Percentiles rank a stretch among this genome's conserved stretches.
These are phyloP conservation scores for Amphimallon solstitiale DNA, from an alignment of 2,888 invertebrate species.

Conservation along the genomic window DNA sequence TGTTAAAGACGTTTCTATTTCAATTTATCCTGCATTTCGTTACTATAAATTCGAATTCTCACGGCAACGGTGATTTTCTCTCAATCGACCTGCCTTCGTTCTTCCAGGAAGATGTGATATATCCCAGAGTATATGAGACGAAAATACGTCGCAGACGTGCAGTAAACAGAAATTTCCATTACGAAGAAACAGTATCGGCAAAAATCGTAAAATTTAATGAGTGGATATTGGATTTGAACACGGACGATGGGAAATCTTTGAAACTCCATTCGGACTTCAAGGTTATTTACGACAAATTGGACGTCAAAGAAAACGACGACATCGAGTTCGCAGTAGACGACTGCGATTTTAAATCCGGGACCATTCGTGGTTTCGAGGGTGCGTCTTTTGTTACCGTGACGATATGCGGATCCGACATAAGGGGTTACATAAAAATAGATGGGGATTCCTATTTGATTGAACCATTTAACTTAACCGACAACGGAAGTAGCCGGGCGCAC, in stretches of 20 bases:
- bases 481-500: constrained; percentile 1
- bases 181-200: constrained; percentile 47
- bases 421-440: constrained; percentile 54
- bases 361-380: constrained; percentile 50
- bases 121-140: constrained; percentile 49
- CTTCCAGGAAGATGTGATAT: constrained; percentile 42
- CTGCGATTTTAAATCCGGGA: constrained; percentile 55
- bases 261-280: constrained; percentile 48
- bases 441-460: constrained; percentile 54
- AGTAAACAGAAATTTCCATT: constrained; percentile 48
- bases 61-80: no score
- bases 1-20: background rate
- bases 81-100: background rate
- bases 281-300: constrained; percentile 46
- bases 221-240: constrained; percentile 53
- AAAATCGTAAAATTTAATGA: constrained; percentile 54
- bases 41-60: background rate
- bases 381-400: constrained; percentile 54
- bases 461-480: constrained; percentile 47
- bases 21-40: background rate
- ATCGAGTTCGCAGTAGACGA: background rate
- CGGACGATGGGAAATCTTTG: constrained; percentile 46
- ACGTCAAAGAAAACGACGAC: constrained; percentile 38
- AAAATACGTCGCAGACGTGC: constrained; percentile 45
- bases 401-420: constrained; percentile 51